phyloP scores from a whole-genome alignment of 2,797 vertebrate species.

The Pampus argenteus region DNA sequence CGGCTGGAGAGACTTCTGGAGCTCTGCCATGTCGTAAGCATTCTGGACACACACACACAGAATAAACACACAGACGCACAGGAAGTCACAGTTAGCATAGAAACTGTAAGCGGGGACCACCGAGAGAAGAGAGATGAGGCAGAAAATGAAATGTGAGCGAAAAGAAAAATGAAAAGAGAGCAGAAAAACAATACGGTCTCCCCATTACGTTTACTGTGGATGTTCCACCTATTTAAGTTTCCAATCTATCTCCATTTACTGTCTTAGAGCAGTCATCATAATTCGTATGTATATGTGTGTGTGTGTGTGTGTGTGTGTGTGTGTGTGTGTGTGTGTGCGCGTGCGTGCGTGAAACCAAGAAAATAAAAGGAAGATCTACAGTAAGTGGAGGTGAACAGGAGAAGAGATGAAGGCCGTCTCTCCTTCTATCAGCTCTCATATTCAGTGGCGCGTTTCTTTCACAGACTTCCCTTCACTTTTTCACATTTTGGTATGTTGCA shows the following conservation, averaged over 20 bases:
- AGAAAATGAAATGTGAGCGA: conserved; percentile 46
- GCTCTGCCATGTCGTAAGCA: conserved; percentile 91
- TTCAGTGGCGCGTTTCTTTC: conserved; percentile 28
- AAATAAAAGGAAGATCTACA: conserved; percentile 12
- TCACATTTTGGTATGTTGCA: no score
- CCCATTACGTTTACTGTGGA: conserved; percentile 50
- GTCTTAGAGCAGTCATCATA: conserved; percentile 37
- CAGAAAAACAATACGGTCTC: conserved; percentile 61
- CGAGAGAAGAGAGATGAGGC: conserved; percentile 16
- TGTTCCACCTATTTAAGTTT: conserved; percentile 64
- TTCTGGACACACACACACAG: conserved; percentile 78
- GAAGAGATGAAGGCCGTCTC: conserved; percentile 27
- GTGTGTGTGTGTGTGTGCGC: conserved; percentile 17
- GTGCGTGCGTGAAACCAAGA: conserved; percentile 4
- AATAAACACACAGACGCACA: conserved; percentile 6
- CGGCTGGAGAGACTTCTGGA: conserved; percentile 90
- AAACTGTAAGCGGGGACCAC: not conserved
- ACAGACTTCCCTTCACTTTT: no score
- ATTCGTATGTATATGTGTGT: conserved; percentile 14
- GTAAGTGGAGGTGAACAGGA: conserved; percentile 30
- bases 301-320: conserved; percentile 4
- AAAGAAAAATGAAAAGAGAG: conserved; percentile 50
- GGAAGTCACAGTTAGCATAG: not conserved
- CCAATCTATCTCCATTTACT: conserved; percentile 67
- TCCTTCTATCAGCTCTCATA: conserved; percentile 13